These are phyloP conservation scores for Tamias sibiricus DNA, from an alignment of 2,113 vertebrate genomes.

Conservation along the genomic window DNA sequence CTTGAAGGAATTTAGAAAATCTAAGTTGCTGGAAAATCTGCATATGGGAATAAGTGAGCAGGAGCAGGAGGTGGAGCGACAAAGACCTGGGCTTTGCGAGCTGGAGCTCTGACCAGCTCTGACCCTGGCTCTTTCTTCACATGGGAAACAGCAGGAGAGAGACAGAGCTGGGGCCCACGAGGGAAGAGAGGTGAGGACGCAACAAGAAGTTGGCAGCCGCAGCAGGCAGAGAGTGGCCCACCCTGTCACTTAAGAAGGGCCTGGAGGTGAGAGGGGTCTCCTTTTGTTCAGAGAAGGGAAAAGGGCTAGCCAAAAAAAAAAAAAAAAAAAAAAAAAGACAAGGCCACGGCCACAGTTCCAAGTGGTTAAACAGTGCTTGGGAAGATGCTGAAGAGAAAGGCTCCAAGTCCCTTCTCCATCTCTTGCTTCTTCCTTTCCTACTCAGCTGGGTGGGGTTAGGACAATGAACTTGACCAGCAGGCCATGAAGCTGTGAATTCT, in stretches of 20 bases:
- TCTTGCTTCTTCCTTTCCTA: neutral
- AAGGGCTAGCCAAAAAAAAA: neutral
- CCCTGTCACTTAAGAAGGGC: neutral
- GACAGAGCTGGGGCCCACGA: neutral
- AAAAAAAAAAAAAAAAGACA: neutral
- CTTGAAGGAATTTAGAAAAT: neutral
- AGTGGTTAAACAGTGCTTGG: neutral
- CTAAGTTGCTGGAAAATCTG: neutral
- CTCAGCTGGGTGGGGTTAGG: neutral
- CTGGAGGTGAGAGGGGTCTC: neutral
- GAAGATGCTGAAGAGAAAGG: neutral
- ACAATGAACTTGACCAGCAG: neutral
- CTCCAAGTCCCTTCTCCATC: neutral
- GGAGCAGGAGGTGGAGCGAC: neutral
- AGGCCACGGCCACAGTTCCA: neutral
- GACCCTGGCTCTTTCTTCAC: neutral
- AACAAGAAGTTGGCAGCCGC: neutral
- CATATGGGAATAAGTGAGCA: neutral
- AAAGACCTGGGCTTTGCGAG: neutral
- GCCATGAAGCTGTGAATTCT: neutral
- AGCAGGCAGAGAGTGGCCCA: neutral
- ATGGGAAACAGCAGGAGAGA: neutral
- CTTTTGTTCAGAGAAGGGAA: neutral
- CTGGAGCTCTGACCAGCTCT: neutral
- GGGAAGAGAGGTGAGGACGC: neutral